Evolutionary conservation across 1,140 invertebrate species (phyloP), one percentile per base, ranked within the genome.

Genomic region (Proales similis): DNA sequence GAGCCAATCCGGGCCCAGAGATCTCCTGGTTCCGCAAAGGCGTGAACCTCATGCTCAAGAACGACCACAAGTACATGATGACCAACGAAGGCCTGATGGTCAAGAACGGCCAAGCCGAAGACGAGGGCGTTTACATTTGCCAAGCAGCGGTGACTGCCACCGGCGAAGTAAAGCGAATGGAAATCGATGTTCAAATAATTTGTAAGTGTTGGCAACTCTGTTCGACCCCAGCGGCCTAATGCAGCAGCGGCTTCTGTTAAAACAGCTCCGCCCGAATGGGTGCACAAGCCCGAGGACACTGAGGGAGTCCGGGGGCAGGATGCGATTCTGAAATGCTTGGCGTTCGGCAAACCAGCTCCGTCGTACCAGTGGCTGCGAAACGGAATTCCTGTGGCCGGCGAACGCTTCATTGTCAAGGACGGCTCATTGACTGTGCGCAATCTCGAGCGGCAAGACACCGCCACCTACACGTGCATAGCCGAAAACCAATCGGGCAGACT

Each of bases 11-110:
- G 5, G 51, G 51, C n/a, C 51, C 51, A 24, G 51, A 57, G 26
- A 57, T 57, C 6, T 19, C 51, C 17, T 57, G 51, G 51, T 57
- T 57, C n/a, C 22, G 27, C 22, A 39, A 57, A 24, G 51, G 51
- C 5, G 32, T 57, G 2, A 42, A 4, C 29, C 27, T 29, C 0
- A 42, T 27, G 3, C n/a, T 57, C 9, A 57, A 57, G 22, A 57
- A 57, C 20, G 36, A 42, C 6, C 17, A 57, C 17, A 57, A 57
- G 30, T 57, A 57, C 30, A 36, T 30, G 45, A 57, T 57, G n/a
- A 57, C 51, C 26, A 57, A 57, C 11, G 51, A 57, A 30, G 51
- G 51, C 22, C 17, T 57, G 29, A 29, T 42, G 17, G 30, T 57
- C 4, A 57, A 57, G 45, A 57, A 43, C 32, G 36, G 11, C n/a